A percentile compares a stretch with the other conserved stretches of the same genome.
Evolutionary conservation across 2,113 vertebrate species (phyloP).

Genomic region (Nyctereutes procyonoides): DNA sequence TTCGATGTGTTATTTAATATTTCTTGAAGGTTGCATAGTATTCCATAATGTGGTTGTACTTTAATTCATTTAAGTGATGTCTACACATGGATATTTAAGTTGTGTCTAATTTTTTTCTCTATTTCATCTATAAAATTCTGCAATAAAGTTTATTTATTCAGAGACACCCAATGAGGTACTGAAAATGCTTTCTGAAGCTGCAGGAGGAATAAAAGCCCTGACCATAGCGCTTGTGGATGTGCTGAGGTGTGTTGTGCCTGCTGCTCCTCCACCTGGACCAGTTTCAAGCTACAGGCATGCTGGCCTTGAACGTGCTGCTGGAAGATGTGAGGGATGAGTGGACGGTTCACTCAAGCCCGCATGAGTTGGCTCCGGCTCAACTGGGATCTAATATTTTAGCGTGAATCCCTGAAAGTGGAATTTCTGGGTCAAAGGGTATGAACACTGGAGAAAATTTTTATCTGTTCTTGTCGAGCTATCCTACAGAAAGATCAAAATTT

Average conservation of each 20-base stretch:
- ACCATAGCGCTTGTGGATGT: rapidly evolving
- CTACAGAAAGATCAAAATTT: background rate
- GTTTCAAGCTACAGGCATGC: rapidly evolving
- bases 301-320: rapidly evolving
- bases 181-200: background rate
- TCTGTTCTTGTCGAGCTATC: background rate
- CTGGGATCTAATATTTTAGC: background rate
- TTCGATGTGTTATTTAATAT: background rate
- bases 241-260: rapidly evolving
- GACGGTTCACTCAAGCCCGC: rapidly evolving
- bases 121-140: background rate
- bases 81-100: background rate
- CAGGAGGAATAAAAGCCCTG: rapidly evolving
- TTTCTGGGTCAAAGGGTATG: background rate
- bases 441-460: background rate
- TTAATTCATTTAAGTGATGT: background rate
- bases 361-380: rapidly evolving
- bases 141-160: too few relatives aligned
- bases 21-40: background rate
- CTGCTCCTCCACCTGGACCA: background rate
- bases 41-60: background rate
- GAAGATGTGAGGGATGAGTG: too few relatives aligned
- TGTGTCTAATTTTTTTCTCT: background rate
- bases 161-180: rapidly evolving
- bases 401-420: background rate